These are phyloP conservation scores for Cercopithecus mitis DNA, from an alignment of 2,797 vertebrate species.

Conservation along the genomic window DNA sequence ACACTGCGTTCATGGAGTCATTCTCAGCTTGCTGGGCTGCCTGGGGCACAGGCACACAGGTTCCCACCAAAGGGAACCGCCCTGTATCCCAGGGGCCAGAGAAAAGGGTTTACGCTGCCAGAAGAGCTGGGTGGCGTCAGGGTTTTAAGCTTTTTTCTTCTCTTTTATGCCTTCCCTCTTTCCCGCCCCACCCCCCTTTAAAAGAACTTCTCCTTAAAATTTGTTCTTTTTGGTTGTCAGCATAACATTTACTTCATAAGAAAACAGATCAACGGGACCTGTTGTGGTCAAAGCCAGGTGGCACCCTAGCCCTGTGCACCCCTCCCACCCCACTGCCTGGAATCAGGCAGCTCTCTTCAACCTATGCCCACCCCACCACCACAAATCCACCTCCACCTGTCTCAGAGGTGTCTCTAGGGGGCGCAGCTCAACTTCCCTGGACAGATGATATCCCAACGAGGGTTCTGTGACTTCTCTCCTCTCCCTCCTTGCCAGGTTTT, in stretches of 20 bases:
- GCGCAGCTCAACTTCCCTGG: background rate
- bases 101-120: background rate
- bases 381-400: background rate
- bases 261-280: background rate
- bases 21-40: background rate
- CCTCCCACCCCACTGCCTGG: accelerated
- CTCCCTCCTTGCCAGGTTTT: background rate
- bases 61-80: accelerated
- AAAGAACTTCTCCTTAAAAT: background rate
- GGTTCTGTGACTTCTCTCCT: background rate
- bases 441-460: background rate
- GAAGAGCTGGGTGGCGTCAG: accelerated
- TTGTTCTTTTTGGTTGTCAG: background rate
- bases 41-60: accelerated
- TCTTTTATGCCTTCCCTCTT: background rate
- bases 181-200: background rate
- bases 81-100: background rate
- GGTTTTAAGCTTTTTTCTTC: background rate
- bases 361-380: accelerated
- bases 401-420: background rate
- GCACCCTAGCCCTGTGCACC: background rate
- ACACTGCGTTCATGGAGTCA: accelerated
- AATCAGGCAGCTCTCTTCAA: background rate
- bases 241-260: background rate
- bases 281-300: background rate